A percentile compares a stretch with the other conserved stretches of the same genome.
Conservation (phyloP, 1,140 invertebrate species). For the Maniola jurtina region DNA sequence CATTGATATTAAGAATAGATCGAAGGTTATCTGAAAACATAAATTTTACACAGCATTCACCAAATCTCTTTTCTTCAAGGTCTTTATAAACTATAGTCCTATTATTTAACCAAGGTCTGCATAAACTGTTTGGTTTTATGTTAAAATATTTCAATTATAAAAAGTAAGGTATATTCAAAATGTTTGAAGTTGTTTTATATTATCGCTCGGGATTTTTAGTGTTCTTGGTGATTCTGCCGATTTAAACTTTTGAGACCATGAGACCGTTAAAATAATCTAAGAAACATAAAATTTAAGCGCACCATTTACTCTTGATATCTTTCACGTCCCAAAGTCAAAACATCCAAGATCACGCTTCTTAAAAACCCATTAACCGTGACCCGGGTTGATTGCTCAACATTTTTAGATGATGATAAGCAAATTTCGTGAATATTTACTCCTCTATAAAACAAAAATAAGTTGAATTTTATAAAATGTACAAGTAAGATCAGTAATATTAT, state of each 20-base stretch:
- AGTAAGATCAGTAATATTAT: constrained; percentile 11
- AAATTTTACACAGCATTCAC: neutral
- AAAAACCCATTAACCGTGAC: constrained; percentile 31
- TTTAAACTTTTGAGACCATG: neutral
- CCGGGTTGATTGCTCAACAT: constrained; percentile 27
- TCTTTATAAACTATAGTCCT: too few species aligned
- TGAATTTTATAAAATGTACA: constrained; percentile 25
- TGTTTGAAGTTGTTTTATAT: neutral
- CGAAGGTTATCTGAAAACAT: neutral
- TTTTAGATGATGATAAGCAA: constrained; percentile 34
- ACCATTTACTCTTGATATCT: constrained; percentile 21
- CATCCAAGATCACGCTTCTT: constrained; percentile 30
- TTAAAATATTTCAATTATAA: neutral
- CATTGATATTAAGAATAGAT: neutral
- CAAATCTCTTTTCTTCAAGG: neutral
- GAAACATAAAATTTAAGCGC: neutral
- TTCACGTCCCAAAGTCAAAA: constrained; percentile 16
- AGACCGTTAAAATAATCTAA: neutral
- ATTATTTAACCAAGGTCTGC: neutral
- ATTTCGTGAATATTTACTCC: constrained; percentile 28
- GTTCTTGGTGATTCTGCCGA: neutral
- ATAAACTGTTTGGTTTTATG: neutral
- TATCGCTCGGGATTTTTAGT: neutral
- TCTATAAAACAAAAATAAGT: constrained; percentile 22
- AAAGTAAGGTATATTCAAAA: neutral